Base-by-base conservation (phyloP, 2,113 vertebrate species). In the Pandion haliaetus region DNA sequence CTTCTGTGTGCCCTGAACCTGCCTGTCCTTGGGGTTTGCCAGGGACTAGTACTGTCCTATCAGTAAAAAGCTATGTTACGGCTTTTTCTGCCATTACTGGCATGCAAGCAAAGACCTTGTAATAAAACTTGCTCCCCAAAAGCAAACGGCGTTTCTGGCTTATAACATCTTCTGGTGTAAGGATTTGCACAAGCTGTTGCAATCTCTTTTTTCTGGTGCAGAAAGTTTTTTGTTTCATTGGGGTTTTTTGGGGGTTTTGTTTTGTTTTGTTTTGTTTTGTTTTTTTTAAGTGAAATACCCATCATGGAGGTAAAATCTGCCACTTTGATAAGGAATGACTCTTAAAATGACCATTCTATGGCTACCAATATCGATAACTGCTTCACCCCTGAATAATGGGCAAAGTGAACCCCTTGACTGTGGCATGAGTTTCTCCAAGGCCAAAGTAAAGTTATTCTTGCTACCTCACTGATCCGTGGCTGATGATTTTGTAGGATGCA, bases 51-150 rank as follows among this genome's bases (percentile, higher is more conserved):
- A 28, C 14, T 52, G 59, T 87, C 42, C 40, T 73, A 6, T 54
- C 40, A 54, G 26, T 66, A 81, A 54, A 86, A 82, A 79, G 28
- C 40, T 57, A 15, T 2, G 4, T 66, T n/a, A 1, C 26, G 23
- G 10, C 70, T 76, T 90, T 80, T 31, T 57, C 26, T 76, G 49
- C 19, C 17, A 5, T 72, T 42, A 17, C 52, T 95, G 82, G 20
- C 25, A 14, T 34, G 23, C 36, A 26, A 10, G 15, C 12, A 16
- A 74, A 32, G 40, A 65, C 54, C 45, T 59, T 47, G 17, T 79
- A 49, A 24, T 54, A 32, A 65, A 84, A 81, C 58, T 72, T 91
- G 17, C 8, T 69, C 1, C 24, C 5, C 0, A 0, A 49, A 82
- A 80, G 26, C 12, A 90, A 59, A 63, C 31, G 17, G 9, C 1